Base-by-base conservation (phyloP, 2,113 vertebrate species). In the Dicrurus megarhynchus region DNA sequence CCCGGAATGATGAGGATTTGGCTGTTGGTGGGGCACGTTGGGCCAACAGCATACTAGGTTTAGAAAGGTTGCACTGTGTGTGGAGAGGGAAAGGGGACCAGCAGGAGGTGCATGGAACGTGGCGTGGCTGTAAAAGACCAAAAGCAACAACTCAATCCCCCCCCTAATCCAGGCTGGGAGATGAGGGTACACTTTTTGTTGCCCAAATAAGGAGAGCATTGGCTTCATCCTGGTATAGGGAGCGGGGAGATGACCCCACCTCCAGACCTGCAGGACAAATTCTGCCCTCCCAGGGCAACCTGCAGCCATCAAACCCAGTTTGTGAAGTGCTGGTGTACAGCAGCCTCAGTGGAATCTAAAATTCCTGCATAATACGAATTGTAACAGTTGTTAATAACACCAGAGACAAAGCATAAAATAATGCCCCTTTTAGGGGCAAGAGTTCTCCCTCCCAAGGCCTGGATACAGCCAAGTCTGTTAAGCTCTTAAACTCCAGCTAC, bases 191-290 rank as follows among this genome's bases (percentile, higher is more conserved):
- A 1, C 22, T 39, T 81, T 27, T 20, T 46, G 21, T 76, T 56
- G 32, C 20, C 41, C 32, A 17, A 16, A 57, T 26, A 30, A 74
- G n/a, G 57, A 64, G 37, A 49, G 21, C 39, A 35, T 7, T 1
- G 3, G 4, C 32, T n/a, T 61, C 15, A 17, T 26, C 42, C 39
- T 13, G 0, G 10, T 0, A 0, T 26, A 46, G 50, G 63, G 39
- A 59, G 10, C 0, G 0, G 28, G 21, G n/a, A 59, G 18, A 7
- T 47, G 10, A 35, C 9, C 27, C 32, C 35, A n/a, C 16, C 15
- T 63, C 33, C 53, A 64, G 85, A 39, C 28, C 19, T 32, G 28
- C 28, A n/a, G 55, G 68, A 50, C 33, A 49, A n/a, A 74, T 47
- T 39, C 56, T 68, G 57, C 53, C 83, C 59, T 90, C 22, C 28